phyloP scores from a whole-genome alignment of 2,888 invertebrate genomes.

The Caenorhabditis sp. region DNA sequence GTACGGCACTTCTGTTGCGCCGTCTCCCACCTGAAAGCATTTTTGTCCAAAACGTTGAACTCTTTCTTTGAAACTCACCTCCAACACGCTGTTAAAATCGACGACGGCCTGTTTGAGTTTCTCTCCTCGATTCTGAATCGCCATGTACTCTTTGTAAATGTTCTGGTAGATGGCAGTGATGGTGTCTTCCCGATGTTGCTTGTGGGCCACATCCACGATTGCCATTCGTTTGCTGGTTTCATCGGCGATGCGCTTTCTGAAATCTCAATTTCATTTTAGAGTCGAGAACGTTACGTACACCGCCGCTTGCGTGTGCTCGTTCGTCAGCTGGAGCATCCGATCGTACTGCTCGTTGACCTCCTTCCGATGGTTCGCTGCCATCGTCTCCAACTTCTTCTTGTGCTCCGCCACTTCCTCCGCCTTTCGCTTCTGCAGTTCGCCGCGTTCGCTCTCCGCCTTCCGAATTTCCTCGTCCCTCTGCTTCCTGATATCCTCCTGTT shows the following conservation, averaged over 20 bases:
- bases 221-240: neutral
- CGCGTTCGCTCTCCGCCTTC: neutral
- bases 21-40: too few species aligned
- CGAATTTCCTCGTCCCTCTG: neutral
- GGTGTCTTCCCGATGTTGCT: neutral
- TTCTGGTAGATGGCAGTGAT: neutral
- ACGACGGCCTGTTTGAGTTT: neutral
- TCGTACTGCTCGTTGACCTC: neutral
- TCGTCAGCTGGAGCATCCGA: neutral
- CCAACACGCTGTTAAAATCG: neutral
- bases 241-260: neutral
- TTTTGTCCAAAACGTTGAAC: too few species aligned
- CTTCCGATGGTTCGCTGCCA: neutral
- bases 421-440: neutral
- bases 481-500: neutral
- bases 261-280: neutral
- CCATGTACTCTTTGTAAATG: neutral
- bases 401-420: neutral
- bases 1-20: neutral
- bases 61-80: neutral
- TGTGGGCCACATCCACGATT: neutral
- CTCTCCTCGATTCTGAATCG: neutral
- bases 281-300: neutral
- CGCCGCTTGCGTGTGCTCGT: neutral
- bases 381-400: neutral